Conservation (phyloP, 2,113 vertebrate genomes). For the Psittacula cyanocephala region DNA sequence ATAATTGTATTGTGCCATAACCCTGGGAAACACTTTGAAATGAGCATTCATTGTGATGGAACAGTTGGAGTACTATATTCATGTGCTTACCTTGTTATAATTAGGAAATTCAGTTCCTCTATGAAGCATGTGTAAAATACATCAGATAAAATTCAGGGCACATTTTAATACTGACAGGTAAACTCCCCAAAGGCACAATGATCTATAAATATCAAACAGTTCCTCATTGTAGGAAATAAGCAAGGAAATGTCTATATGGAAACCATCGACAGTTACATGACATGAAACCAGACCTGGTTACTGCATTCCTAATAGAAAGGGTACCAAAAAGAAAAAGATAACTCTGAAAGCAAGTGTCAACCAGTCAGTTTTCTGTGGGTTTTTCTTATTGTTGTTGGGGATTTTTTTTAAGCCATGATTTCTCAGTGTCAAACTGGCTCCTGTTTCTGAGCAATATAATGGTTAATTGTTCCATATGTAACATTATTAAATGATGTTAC, state of each 20-base stretch:
- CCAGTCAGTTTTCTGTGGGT: not conserved
- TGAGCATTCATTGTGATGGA: not conserved
- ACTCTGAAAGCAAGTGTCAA: not conserved
- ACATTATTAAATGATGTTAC: not conserved
- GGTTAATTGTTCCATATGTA: not conserved
- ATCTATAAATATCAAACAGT: not conserved
- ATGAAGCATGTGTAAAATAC: slow-evolving; percentile 58
- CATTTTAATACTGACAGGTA: not conserved
- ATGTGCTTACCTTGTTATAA: slow-evolving; percentile 34
- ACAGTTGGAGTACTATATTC: not conserved
- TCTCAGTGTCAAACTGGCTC: not conserved
- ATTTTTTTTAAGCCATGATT: not conserved
- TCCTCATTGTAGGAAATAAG: not conserved
- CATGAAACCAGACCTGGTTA: not conserved
- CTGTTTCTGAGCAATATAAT: not conserved
- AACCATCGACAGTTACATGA: not conserved
- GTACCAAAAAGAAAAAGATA: not conserved
- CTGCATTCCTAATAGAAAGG: not conserved
- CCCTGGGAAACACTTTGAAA: not conserved
- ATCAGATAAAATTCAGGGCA: slow-evolving; percentile 32
- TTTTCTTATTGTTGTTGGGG: not conserved
- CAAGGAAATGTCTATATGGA: not conserved
- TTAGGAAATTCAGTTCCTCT: slow-evolving; percentile 35
- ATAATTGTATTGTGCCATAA: not conserved
- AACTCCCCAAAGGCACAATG: not conserved